Base-by-base conservation (phyloP, 2,888 invertebrate genomes). In the Bibio marci region DNA sequence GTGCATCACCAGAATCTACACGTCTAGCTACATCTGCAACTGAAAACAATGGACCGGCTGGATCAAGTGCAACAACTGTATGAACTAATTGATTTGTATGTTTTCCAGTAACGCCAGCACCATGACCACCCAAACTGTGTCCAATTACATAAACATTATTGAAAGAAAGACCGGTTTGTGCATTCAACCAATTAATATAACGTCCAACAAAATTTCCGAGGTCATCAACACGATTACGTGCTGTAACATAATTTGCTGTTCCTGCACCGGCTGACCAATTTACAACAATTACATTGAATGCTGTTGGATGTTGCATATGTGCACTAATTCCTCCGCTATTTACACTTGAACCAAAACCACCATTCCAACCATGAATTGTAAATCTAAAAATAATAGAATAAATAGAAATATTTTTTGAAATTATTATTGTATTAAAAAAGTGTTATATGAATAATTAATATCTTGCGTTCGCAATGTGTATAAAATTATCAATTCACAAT, bases 41-140 rank as follows among this genome's bases (percentile, higher is more conserved):
- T 1, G 51, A 49, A 18, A 59, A 59, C 18, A 48, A 47, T 3
- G 59, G 58, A 0, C 51, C 55, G 0, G 63, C 62, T 1, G 63
- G 62, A 45, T 63, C 63, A 17, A 63, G 42, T 0, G 55, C 63
- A 44, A 56, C 53, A n/a, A 58, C 56, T 2, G 56, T 53, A 17
- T 55, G 52, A 22, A 52, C 50, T 19, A 50, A 51, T 15, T 50
- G 46, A 1, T 46, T 46, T 4, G 56, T 44, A 0, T 37, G 40
- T 37, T 52, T 53, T 6, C 60, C 63, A 0, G 57, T 54, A 1
- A 60, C 43, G 0, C 63, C 59, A 1, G 52, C 52, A 6, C 58
- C 47, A 43, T 63, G 63, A 0, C 56, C 63, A 6, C 63, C 63
- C 36, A 63, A 42, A 5, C 60, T 60, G 31, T 63, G 63, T 0